Evolutionary conservation across 2,797 vertebrate species (phyloP).

Genomic region (Sarcoramphus papa): DNA sequence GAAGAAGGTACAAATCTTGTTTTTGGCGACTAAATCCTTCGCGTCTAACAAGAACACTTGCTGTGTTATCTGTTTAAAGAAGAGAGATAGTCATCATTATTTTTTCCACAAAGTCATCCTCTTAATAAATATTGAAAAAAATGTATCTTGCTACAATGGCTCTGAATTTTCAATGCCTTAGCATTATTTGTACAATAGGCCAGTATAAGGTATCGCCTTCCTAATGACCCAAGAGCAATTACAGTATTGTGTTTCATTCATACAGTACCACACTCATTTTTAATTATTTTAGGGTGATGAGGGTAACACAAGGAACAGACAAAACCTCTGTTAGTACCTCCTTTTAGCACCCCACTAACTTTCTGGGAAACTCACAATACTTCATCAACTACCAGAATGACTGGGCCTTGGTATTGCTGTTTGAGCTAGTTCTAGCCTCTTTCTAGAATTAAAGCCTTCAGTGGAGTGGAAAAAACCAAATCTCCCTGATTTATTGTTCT

Average conservation of each 20-base stretch:
- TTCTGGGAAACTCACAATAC: neutral
- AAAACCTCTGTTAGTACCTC: neutral
- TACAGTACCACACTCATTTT: neutral
- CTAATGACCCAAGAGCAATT: neutral
- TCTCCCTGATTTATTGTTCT: neutral
- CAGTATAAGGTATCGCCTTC: neutral
- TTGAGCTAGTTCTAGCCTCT: neutral
- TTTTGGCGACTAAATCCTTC: conserved; percentile 87
- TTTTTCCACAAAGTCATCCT: neutral
- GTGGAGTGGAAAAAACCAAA: neutral
- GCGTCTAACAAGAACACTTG: conserved; percentile 85
- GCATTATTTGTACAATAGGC: neutral
- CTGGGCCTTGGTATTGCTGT: neutral
- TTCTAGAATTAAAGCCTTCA: neutral
- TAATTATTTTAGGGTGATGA: neutral
- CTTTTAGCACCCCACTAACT: neutral
- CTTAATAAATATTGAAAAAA: neutral
- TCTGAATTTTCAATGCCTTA: neutral
- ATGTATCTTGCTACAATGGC: neutral
- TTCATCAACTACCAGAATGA: neutral
- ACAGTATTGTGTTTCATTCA: neutral
- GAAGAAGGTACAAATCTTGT: conserved; percentile 88
- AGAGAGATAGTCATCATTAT: neutral
- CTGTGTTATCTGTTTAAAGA: conserved; percentile 86
- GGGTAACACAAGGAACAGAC: neutral